A percentile compares a stretch with the other conserved stretches of the same genome.
phyloP scores from a whole-genome alignment of 2,797 vertebrate genomes.

The Fundulus diaphanus region DNA sequence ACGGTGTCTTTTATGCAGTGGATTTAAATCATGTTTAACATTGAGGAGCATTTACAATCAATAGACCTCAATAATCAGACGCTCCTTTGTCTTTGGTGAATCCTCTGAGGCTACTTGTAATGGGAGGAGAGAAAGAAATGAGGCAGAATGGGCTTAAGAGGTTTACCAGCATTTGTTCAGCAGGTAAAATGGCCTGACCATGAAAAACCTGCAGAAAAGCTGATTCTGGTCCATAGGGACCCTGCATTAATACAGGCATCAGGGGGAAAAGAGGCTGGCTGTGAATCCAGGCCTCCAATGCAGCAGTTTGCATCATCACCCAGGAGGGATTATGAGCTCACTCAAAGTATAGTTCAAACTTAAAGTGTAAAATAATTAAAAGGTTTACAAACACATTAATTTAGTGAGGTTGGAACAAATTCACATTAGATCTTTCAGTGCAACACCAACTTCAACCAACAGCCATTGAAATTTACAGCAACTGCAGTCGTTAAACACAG shows the following conservation, averaged over 20 bases:
- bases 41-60: conserved; percentile 47
- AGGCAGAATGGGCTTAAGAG: conserved; percentile 69
- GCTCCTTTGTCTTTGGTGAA: conserved; percentile 47
- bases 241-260: conserved; percentile 66
- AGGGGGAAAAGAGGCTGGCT: conserved; percentile 63
- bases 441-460: conserved; percentile 24
- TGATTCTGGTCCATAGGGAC: conserved; percentile 70
- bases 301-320: conserved; percentile 53
- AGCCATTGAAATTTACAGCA: conserved; percentile 71
- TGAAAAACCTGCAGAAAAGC: conserved; percentile 72
- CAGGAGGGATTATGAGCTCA: conserved; percentile 25
- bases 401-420: background rate
- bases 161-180: conserved; percentile 73
- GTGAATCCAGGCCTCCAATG: conserved; percentile 46
- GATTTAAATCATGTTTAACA: conserved; percentile 17
- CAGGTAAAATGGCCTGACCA: conserved; percentile 74
- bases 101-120: conserved; percentile 48
- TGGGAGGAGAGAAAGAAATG: conserved; percentile 40
- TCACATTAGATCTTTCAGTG: background rate
- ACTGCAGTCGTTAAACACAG: conserved; percentile 62
- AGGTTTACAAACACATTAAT: background rate
- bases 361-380: conserved; percentile 1
- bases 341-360: conserved; percentile 8
- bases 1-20: conserved; percentile 18
- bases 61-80: conserved; percentile 58